phyloP scores from a whole-genome alignment of 2,113 vertebrate species.

The Garra rufa region DNA sequence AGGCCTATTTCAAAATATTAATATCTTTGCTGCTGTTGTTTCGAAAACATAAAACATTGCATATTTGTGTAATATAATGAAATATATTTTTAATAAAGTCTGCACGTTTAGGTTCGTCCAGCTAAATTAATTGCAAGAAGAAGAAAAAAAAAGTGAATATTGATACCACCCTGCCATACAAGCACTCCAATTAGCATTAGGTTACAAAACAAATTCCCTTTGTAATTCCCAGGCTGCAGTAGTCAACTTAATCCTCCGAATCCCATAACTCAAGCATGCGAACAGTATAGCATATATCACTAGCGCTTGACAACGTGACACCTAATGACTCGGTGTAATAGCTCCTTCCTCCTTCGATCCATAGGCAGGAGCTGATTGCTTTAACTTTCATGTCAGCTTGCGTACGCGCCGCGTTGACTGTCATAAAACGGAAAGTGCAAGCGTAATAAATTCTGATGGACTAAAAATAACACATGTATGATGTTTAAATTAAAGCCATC shows the following conservation, averaged over 20 bases:
- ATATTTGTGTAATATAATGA: no score
- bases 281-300: constrained; percentile 11
- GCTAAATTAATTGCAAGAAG: background rate
- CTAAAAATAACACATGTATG: constrained; percentile 56
- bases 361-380: constrained; percentile 14
- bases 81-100: no score
- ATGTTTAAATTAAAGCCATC: constrained; percentile 72
- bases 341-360: constrained; percentile 18
- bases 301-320: constrained; percentile 10
- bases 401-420: constrained; percentile 24
- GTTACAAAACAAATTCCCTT: background rate
- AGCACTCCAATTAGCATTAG: background rate
- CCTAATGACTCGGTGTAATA: constrained; percentile 28
- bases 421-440: constrained; percentile 28
- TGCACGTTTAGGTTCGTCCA: no score
- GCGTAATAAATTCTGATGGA: constrained; percentile 42
- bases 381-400: constrained; percentile 35
- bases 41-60: no score
- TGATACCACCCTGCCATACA: background rate
- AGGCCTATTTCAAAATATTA: no score
- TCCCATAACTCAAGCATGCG: background rate
- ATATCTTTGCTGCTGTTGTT: no score
- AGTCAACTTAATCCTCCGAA: background rate
- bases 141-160: background rate
- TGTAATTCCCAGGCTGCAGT: background rate